Evolutionary conservation across 2,888 invertebrate genomes (phyloP), one percentile per base, ranked within the genome.

Genomic region (Xiphydria camelus): DNA sequence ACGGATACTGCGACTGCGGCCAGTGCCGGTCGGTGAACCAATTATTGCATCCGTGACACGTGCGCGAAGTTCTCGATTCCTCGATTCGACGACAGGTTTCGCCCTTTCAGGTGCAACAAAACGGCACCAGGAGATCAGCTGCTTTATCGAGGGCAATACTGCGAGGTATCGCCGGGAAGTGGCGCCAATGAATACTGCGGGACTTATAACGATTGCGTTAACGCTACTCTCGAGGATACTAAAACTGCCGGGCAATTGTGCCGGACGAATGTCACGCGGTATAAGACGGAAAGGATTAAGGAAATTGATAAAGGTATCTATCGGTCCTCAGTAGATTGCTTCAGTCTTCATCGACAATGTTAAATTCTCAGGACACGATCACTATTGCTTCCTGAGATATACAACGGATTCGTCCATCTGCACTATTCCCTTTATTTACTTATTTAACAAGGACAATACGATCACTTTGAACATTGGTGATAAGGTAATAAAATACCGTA

Each of bases 1-100:
- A 67, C 23, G 68, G 68, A 33, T 62, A 55, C 34, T 68, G 68
- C 45, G 58, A 66, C 20, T 68, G 68, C 17, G 68, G 68, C 5
- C 59, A 64, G 5, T 64, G 64, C 32, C 55, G 61, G 63, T 63
- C 23, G 10, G 57, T 29, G 29, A 2, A n/a, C n/a, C n/a, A n/a
- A n/a, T n/a, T n/a, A n/a, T n/a, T n/a, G n/a, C n/a, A n/a, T n/a
- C n/a, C n/a, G n/a, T n/a, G 23, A n/a, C n/a, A 23, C 23, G 23
- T 23, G n/a, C 23, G 6, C n/a, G 23, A 7, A 23, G 7, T n/a
- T 23, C n/a, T 23, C 7, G 7, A n/a, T n/a, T 10, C 3, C n/a
- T 3, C 3, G 25, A 3, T 10, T 3, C 25, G 25, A 25, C 2
- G 10, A n/a, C 2, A 25, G 9, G 9, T 10, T n/a, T n/a, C n/a